Base-by-base conservation (phyloP, 2,797 vertebrate genomes). In the Taeniopygia guttata region DNA sequence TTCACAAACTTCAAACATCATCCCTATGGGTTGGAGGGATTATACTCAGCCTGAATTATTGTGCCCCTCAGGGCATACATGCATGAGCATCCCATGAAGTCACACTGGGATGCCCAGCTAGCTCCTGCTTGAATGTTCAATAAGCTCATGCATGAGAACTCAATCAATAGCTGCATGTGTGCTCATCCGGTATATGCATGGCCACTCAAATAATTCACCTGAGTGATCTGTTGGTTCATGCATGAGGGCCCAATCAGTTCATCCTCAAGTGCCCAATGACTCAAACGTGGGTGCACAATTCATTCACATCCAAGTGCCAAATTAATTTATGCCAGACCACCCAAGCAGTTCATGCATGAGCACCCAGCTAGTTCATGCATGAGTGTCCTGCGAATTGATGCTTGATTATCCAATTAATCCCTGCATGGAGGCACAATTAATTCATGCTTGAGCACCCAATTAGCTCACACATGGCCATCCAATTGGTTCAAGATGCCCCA, bases 381-480 rank as follows among this genome's bases (percentile, higher is more conserved):
- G 87, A 80, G 34, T 14, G 16, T 79, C 78, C 63, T 84, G 55
- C 0, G 0, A 82, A 42, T 10, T 81, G 69, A 40, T 30, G 45
- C 70, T 84, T 87, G 69, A 54, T 87, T 55, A 84, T 55, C 32
- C 48, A 74, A 74, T 87, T 77, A 93, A 34, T 51, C 13, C 60
- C 60, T 84, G 94, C 95, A 94, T 74, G 79, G 68, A 75, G 14
- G 52, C 72, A 91, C 68, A 91, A 87, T 69, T 73, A 73, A 74
- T 76, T 82, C 72, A 56, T 59, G 60, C 75, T 45, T 85, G 59
- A 95, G 84, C 34, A 80, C 32, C 29, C 87, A 85, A 26, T 60
- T 93, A 91, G 64, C 32, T 93, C 89, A 77, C 75, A 80, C 45
- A 38, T 8, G 42, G 48, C 25, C 45, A 84, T 70, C 52, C 72